Conservation (phyloP, 2,888 invertebrate species). For the Alentia gelatinosa region DNA sequence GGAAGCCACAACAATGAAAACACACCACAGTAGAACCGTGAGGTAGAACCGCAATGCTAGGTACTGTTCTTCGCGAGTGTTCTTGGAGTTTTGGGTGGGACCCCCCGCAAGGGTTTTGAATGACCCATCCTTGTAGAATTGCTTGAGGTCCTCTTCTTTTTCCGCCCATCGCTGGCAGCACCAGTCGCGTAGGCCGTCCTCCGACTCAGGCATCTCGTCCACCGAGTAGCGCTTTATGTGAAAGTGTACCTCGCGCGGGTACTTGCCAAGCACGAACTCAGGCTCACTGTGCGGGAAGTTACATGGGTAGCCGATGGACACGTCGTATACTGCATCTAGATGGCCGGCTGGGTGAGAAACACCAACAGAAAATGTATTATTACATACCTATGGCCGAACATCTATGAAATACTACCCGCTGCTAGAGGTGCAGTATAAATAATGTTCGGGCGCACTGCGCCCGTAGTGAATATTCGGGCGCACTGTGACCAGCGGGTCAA, state of each 20-base stretch:
- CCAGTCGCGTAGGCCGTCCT: constrained; percentile 74
- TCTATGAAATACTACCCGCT: no score
- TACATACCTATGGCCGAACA: no score
- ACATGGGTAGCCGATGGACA: constrained; percentile 91
- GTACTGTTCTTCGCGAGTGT: neutral
- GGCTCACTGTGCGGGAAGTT: constrained; percentile 88
- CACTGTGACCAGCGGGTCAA: no score
- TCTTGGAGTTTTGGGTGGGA: neutral
- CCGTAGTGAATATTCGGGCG: no score
- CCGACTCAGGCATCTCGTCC: constrained; percentile 66
- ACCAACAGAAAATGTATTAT: no score
- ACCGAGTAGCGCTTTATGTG: constrained; percentile 83
- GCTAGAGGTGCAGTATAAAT: no score
- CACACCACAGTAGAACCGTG: neutral
- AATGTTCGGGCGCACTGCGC: no score
- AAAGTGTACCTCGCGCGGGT: constrained; percentile 89
- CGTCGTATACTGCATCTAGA: constrained; percentile 90
- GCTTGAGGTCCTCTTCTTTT: constrained; percentile 78
- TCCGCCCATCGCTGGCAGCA: constrained; percentile 77
- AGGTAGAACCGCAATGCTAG: neutral
- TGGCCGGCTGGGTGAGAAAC: neutral
- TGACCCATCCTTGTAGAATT: constrained; percentile 65
- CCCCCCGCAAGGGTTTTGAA: neutral
- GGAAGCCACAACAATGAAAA: neutral
- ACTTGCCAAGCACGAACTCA: constrained; percentile 86